Conservation (phyloP, 2,113 vertebrate genomes). For the Aegotheles bennettii region DNA sequence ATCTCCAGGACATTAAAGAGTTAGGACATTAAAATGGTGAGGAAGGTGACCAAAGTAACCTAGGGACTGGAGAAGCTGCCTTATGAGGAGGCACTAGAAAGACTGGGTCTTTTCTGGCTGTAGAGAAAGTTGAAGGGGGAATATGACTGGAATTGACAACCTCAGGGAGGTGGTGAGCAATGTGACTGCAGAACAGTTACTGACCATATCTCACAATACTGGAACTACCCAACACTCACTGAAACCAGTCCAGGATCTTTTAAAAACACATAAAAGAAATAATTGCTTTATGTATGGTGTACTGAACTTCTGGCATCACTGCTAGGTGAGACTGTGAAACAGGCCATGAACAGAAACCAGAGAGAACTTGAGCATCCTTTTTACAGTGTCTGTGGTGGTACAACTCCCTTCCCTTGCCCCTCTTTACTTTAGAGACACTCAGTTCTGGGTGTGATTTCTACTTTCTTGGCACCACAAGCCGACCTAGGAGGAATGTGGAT, state of each 20-base stretch:
- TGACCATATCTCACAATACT: not conserved
- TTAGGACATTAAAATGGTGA: not conserved
- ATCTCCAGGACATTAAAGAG: not conserved
- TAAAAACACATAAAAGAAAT: not conserved
- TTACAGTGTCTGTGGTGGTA: too few species aligned
- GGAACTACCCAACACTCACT: not conserved
- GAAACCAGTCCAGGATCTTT: not conserved
- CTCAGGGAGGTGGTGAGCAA: not conserved
- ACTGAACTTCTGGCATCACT: not conserved
- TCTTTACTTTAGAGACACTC: too few species aligned
- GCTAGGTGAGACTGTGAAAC: not conserved
- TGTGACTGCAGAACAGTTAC: not conserved
- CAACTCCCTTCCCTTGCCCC: too few species aligned
- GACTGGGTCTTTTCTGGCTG: not conserved
- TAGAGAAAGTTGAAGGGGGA: not conserved
- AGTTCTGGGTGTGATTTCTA: too few species aligned
- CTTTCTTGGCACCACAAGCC: too few species aligned
- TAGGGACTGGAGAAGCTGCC: not conserved
- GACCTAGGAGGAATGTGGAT: too few species aligned
- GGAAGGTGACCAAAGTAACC: not conserved
- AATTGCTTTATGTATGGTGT: not conserved
- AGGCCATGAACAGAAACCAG: not conserved
- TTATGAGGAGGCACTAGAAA: not conserved
- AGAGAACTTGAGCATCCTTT: not conserved
- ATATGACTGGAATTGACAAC: rapidly evolving